phyloP scores from a whole-genome alignment of 2,888 invertebrate genomes.

The Drosophila tanythrix region DNA sequence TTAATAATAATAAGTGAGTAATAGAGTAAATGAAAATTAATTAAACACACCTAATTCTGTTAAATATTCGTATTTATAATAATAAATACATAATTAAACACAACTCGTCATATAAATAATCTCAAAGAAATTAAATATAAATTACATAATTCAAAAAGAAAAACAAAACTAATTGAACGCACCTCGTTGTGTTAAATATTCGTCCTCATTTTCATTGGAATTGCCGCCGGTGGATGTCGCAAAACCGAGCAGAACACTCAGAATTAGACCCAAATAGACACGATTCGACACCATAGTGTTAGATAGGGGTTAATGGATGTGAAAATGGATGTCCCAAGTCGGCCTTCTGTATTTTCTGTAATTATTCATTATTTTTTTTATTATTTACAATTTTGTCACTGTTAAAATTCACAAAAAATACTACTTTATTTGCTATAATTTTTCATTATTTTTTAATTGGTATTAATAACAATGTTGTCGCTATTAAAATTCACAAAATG shows the following conservation, averaged over 20 bases:
- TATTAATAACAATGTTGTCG: background rate
- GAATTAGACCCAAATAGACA: slow-evolving; percentile 30
- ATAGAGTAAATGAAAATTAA: background rate
- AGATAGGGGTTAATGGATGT: background rate
- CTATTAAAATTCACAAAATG: background rate
- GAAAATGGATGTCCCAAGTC: background rate
- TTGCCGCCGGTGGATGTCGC: slow-evolving; percentile 36
- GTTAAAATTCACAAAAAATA: background rate
- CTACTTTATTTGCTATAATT: background rate
- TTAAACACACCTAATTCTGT: background rate
- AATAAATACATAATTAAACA: background rate
- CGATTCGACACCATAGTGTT: slow-evolving; percentile 30
- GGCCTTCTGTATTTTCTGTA: slow-evolving; percentile 14
- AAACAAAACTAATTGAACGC: slow-evolving; percentile 25
- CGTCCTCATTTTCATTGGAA: slow-evolving; percentile 83
- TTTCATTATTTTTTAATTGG: background rate
- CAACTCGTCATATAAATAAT: background rate
- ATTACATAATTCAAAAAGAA: background rate
- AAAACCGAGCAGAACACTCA: slow-evolving; percentile 18
- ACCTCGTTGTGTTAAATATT: slow-evolving; percentile 83
- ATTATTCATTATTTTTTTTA: background rate
- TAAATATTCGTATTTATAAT: background rate
- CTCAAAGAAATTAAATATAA: background rate
- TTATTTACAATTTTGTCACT: background rate
- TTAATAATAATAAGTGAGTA: background rate